Conservation (phyloP, 2,888 invertebrate species). For the Galerucella calmariensis region DNA sequence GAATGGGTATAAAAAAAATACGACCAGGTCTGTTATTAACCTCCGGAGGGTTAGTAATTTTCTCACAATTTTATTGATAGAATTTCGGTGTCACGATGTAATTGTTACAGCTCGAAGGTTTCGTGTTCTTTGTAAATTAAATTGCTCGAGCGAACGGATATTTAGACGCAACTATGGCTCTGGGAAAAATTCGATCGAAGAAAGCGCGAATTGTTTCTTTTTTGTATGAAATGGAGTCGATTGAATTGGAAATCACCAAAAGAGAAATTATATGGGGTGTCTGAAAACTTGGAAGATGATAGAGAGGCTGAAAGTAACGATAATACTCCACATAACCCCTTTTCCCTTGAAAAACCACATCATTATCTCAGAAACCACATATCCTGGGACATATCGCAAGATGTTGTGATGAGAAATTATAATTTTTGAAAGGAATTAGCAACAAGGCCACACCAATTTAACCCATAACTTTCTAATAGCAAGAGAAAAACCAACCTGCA, state of each 20-base stretch:
- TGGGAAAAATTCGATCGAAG: conserved; percentile 22
- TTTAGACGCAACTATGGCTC: conserved; percentile 5
- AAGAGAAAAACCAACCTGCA: no score
- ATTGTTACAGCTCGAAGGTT: conserved; percentile 33
- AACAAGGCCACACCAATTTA: no score
- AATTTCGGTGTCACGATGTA: conserved; percentile 40
- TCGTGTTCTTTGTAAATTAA: conserved; percentile 33
- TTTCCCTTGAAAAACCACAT: no score
- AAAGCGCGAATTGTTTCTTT: conserved; percentile 10
- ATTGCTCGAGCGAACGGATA: conserved; percentile 6
- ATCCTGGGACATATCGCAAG: no score
- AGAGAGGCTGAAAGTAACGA: no score
- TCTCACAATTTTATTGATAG: conserved; percentile 30
- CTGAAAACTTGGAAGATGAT: no score
- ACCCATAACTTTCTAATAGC: no score
- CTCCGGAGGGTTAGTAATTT: conserved; percentile 16
- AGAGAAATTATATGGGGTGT: no score
- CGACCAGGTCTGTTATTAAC: not conserved
- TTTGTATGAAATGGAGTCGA: not conserved
- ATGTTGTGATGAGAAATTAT: no score
- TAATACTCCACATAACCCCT: no score
- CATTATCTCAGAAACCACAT: no score
- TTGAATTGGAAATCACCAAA: not conserved
- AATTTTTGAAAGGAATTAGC: no score
- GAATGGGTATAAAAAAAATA: not conserved